Percentiles rank a stretch among this genome's conserved stretches.
Evolutionary conservation across 92 coral and sea anemone species (phyloP).

Genomic region (Epizoanthus scotinus): DNA sequence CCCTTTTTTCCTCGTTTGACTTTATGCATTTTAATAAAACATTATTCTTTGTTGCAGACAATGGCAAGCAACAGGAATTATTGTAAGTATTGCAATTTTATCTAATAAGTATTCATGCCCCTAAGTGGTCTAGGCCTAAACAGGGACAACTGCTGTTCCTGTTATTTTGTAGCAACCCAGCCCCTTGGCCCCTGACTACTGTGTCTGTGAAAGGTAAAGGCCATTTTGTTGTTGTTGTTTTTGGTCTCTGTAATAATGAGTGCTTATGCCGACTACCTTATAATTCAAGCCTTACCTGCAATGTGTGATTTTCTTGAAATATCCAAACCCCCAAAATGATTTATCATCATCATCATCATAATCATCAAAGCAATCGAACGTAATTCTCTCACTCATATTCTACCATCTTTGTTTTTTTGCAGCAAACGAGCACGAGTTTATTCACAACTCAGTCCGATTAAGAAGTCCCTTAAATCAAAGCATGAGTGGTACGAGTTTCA

Average conservation of each 20-base stretch:
- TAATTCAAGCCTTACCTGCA: constrained; percentile 31
- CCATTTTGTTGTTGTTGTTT: constrained; percentile 31
- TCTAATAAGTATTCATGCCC: constrained; percentile 42
- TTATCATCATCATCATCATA: constrained; percentile 23
- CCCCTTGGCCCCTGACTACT: constrained; percentile 32
- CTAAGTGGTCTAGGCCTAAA: constrained; percentile 33
- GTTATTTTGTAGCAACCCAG: constrained; percentile 44
- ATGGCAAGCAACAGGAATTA: constrained; percentile 51
- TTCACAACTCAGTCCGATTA: too few relatives aligned
- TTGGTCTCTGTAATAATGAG: constrained; percentile 31
- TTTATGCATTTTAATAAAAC: constrained; percentile 26
- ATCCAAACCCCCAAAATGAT: constrained; percentile 31
- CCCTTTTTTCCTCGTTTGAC: constrained; percentile 23
- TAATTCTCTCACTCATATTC: constrained; percentile 46
- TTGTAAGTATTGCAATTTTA: constrained; percentile 44
- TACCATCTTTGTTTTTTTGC: constrained; percentile 41
- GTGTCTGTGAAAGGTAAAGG: constrained; percentile 35
- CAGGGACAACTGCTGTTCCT: constrained; percentile 51
- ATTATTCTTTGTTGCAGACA: constrained; percentile 43
- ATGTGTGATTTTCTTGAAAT: too few relatives aligned
- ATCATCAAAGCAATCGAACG: constrained; percentile 21
- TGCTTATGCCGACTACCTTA: constrained; percentile 29
- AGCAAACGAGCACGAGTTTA: too few relatives aligned
- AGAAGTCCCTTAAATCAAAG: constrained; percentile 36
- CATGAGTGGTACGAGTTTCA: constrained; percentile 49